Evolutionary conservation across 64 coral and sea anemone species (phyloP).

Genomic region (Hydrozoanthus tunicans): DNA sequence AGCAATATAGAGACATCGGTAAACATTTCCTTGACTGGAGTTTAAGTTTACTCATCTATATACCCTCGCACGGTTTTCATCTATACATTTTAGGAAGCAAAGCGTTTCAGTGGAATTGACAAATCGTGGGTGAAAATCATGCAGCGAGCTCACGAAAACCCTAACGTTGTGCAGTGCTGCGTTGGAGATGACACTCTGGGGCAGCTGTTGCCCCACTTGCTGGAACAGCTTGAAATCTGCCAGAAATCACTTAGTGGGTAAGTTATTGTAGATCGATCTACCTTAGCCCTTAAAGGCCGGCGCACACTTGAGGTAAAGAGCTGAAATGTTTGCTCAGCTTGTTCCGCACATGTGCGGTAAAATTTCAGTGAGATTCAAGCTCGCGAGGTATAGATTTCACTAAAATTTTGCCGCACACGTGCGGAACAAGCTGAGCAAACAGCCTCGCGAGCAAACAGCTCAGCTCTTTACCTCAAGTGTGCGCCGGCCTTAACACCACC

Average conservation of each 20-base stretch:
- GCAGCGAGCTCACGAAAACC: conserved; percentile 91
- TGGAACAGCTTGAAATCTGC: conserved; percentile 99
- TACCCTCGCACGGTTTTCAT: neutral
- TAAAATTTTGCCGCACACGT: too few relatives aligned
- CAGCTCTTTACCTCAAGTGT: too few relatives aligned
- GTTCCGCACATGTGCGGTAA: too few relatives aligned
- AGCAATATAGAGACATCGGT: too few relatives aligned
- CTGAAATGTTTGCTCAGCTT: too few relatives aligned
- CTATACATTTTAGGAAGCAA: conserved; percentile 68
- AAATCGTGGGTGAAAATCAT: conserved; percentile 99
- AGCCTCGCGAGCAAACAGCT: too few relatives aligned
- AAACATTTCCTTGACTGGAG: neutral
- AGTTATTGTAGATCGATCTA: conserved; percentile 2
- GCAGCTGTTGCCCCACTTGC: conserved; percentile 86
- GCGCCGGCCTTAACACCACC: too few relatives aligned
- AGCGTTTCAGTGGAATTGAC: conserved; percentile 94
- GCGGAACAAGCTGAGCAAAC: too few relatives aligned
- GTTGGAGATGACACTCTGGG: conserved; percentile 96
- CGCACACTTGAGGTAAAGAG: neutral
- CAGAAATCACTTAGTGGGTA: conserved; percentile 99
- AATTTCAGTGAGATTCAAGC: too few relatives aligned
- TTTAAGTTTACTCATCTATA: neutral
- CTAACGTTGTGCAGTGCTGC: conserved; percentile 98
- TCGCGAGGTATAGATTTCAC: too few relatives aligned
- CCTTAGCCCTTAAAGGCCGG: neutral